Percentiles rank a stretch among this genome's conserved stretches.
Evolutionary conservation across 2,888 invertebrate species (phyloP).

Genomic region (Sinotaia quadrata): DNA sequence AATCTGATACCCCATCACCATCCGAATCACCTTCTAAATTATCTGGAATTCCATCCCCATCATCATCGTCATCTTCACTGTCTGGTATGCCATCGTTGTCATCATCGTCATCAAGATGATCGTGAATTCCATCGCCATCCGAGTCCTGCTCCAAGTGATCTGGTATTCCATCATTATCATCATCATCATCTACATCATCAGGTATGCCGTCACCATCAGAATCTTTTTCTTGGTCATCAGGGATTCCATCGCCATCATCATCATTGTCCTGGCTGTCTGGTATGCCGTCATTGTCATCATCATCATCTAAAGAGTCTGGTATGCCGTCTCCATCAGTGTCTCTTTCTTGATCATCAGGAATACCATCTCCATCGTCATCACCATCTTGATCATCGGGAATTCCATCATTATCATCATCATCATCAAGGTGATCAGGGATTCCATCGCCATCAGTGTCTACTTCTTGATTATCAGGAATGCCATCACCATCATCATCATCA

Average conservation of each 20-base stretch:
- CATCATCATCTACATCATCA: constrained; percentile 43
- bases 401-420: constrained; percentile 54
- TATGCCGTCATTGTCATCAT: constrained; percentile 47
- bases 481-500: constrained; percentile 56
- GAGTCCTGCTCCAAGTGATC: constrained; percentile 51
- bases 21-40: constrained; percentile 55
- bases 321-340: constrained; percentile 62
- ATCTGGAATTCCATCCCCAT: constrained; percentile 52
- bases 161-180: constrained; percentile 46
- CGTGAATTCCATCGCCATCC: constrained; percentile 57
- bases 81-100: constrained; percentile 58
- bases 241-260: constrained; percentile 61
- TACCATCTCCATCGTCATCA: constrained; percentile 57
- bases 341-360: constrained; percentile 56
- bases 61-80: constrained; percentile 38
- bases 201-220: constrained; percentile 59
- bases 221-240: constrained; percentile 45
- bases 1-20: constrained; percentile 46
- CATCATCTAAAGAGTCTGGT: constrained; percentile 47
- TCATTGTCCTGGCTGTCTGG: constrained; percentile 50
- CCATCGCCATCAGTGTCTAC: constrained; percentile 61
- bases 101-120: constrained; percentile 43
- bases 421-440: constrained; percentile 52
- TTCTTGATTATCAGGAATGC: constrained; percentile 60
- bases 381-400: constrained; percentile 40